phyloP scores from a whole-genome alignment of 2,113 vertebrate genomes.

The Cyphomyrus plagiostoma region DNA sequence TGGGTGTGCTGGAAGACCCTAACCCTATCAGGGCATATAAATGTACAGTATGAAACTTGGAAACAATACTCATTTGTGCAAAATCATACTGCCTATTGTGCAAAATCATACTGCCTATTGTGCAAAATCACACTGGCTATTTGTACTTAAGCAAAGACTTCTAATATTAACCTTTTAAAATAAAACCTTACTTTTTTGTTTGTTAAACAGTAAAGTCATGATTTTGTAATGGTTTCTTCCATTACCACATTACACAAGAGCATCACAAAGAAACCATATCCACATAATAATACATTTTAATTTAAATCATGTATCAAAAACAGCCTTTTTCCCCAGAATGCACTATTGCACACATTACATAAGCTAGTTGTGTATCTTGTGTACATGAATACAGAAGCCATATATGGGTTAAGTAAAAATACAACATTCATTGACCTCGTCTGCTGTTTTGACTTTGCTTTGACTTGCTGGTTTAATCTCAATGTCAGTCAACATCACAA shows the following conservation, averaged over 20 bases:
- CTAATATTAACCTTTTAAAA: conserved; percentile 23
- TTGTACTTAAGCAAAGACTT: conserved; percentile 38
- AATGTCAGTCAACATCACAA: conserved; percentile 42
- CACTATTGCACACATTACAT: conserved; percentile 55
- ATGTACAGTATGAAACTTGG: conserved; percentile 35
- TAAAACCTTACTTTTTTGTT: conserved; percentile 34
- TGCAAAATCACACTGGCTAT: conserved; percentile 15
- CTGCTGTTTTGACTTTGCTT: background rate
- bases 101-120: conserved; percentile 16
- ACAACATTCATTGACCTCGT: conserved; percentile 28
- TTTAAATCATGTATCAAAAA: conserved; percentile 37
- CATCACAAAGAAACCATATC: conserved; percentile 44
- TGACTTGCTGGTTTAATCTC: background rate
- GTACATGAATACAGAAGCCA: conserved; percentile 35
- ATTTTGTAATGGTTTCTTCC: conserved; percentile 43
- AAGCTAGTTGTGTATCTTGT: conserved; percentile 49
- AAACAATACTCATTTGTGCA: conserved; percentile 44
- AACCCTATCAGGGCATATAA: conserved; percentile 42
- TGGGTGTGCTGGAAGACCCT: conserved; percentile 56
- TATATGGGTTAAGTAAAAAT: conserved; percentile 28
- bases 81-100: conserved; percentile 18
- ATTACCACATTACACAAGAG: conserved; percentile 44
- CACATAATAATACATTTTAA: conserved; percentile 39
- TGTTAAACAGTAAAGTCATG: background rate
- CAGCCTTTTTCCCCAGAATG: conserved; percentile 51